Evolutionary conservation across 2,888 invertebrate genomes (phyloP), one percentile per base, ranked within the genome.

Genomic region (Linyphia triangularis): DNA sequence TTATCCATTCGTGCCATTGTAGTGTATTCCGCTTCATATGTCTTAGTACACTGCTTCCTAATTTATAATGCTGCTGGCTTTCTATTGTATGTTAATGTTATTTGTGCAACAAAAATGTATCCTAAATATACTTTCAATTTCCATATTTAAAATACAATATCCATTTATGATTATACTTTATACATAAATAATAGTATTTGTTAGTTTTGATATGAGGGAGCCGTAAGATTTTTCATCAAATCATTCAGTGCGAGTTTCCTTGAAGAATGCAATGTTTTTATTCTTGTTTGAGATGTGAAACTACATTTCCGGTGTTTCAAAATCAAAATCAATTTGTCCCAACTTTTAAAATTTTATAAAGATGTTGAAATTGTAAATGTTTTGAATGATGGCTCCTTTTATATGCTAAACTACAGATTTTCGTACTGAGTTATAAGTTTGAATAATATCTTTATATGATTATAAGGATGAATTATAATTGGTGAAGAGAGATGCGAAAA

Each of bases 271-370:
- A 5, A n/a, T 51, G 13, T 51, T 51, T 40, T 65, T 51, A 28
- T 67, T 51, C 5, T 13, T 67, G 43, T 22, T 7, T 43, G 28
- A 33, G 59, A 26, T 28, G 61, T 10, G 33, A 67, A 30, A 33
- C 26, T 28, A n/a, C 77, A 61, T 65, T 65, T 59, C 86, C 86
- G 86, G 86, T 88, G 86, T 88, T 43, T 26, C 24, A 82, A 75
- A 88, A 88, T 88, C 81, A 81, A 81, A 81, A 81, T 40, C 26
- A 79, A 51, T 37, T 77, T 43, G n/a, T 26, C 33, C 19, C 7
- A 28, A 33, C 19, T 33, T 70, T 43, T 43, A 43, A 70, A 70
- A 70, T 70, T 77, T 81, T 81, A 81, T 70, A 22, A 22, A 81
- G 37, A 33, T 81, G 81, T 81, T 81, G 59, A 81, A 70, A 37